Base-by-base conservation (phyloP, 2,797 vertebrate genomes). In the Mastacembelus armatus region DNA sequence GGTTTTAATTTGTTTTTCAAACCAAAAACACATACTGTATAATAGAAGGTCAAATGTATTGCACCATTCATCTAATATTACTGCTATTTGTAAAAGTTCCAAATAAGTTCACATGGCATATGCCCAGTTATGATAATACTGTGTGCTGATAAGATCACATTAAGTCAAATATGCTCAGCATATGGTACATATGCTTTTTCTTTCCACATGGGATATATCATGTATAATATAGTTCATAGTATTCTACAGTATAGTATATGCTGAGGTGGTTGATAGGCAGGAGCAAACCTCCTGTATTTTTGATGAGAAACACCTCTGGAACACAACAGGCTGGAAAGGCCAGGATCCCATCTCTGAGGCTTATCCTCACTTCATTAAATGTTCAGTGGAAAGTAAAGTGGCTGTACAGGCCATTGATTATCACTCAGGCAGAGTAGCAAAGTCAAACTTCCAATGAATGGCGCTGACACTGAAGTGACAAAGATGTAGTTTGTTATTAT, bases 291-390 rank as follows among this genome's bases (percentile, higher is more conserved):
- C 44, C 40, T 30, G 58, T 65, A 61, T 61, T 43, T 66, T 26
- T 56, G 68, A 64, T 77, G 76, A 74, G 47, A 84, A 74, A 70
- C 74, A 85, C 73, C 77, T 78, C 48, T 26, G 19, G 66, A 71
- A 68, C 61, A 80, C 59, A 50, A 51, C 66, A 35, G 81, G 49
- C 40, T 61, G 71, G 45, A 83, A 75, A 86, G 78, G 73, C 75
- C 83, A 69, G 72, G 70, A 61, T 75, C 72, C 56, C 66, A 58
- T 83, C 79, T 54, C 47, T 81, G 40, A 76, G 74, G 69, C 52
- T 89, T 90, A 84, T 88, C 83, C 74, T 80, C 85, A 88, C 80
- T 88, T 86, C 83, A 87, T 87, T 90, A 85, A 81, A 85, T 72
- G 78, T 77, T 72, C 83, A 87, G 74, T 73, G 83, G 66, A 84